Conservation (phyloP, 2,888 invertebrate species). For the Patella depressa region DNA sequence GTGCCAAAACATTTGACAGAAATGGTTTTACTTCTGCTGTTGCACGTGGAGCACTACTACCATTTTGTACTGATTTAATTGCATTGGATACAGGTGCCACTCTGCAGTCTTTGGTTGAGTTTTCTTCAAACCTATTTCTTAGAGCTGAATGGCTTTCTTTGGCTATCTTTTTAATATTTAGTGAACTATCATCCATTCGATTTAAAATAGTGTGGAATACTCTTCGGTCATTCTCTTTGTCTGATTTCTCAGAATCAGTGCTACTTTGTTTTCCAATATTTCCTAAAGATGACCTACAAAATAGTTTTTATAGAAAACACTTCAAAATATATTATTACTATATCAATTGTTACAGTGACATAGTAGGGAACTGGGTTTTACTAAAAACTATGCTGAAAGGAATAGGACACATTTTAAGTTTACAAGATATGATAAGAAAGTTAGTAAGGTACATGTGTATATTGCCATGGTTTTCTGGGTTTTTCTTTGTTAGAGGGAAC, state of each 20-base stretch:
- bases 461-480: no score
- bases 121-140: not conserved
- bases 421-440: no score
- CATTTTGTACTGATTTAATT: not conserved
- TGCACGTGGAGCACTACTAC: not conserved
- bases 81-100: not conserved
- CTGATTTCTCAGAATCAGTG: conserved; percentile 38
- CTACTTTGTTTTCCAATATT: conserved; percentile 25
- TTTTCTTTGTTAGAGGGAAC: no score
- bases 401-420: no score
- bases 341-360: not conserved
- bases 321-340: not conserved
- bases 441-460: no score
- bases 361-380: not conserved
- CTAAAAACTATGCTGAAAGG: not conserved
- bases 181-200: conserved; percentile 12
- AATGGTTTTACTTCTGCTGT: not conserved
- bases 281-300: conserved; percentile 22
- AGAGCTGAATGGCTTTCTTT: not conserved
- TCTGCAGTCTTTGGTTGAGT: not conserved
- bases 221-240: conserved; percentile 26
- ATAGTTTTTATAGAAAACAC: not conserved
- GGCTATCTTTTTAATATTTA: not conserved
- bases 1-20: not conserved
- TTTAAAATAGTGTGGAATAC: conserved; percentile 26